A percentile compares a stretch with the other conserved stretches of the same genome.
phyloP scores from a whole-genome alignment of 2,113 vertebrate species.

The Myiozetetes cayanensis region DNA sequence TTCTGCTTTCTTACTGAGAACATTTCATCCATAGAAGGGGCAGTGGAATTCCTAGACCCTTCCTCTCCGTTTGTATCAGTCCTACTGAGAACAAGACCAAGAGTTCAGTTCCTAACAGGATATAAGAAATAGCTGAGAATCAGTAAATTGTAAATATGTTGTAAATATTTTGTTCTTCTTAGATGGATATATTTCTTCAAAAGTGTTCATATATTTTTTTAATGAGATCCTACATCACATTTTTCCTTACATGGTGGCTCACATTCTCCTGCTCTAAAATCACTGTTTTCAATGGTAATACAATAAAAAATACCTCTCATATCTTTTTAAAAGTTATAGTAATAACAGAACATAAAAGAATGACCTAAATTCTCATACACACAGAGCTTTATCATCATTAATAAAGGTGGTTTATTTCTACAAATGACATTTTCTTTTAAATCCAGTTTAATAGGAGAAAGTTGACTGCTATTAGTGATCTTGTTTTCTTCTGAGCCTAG shows the following conservation, averaged over 20 bases:
- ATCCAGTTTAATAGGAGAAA: slow-evolving; percentile 11
- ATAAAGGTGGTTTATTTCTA: slow-evolving; percentile 21
- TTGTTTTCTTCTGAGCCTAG: slow-evolving; percentile 10
- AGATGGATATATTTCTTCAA: not conserved
- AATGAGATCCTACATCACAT: not conserved
- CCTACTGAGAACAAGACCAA: not conserved
- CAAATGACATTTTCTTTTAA: slow-evolving; percentile 26
- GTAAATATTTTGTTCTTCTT: not conserved
- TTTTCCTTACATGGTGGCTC: not conserved
- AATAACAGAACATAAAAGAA: slow-evolving; percentile 7
- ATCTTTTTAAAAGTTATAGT: slow-evolving; percentile 5
- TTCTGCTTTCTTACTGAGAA: not conserved
- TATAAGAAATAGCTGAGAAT: not conserved
- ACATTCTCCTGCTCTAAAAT: not conserved
- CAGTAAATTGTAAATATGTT: not conserved
- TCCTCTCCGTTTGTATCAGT: not conserved
- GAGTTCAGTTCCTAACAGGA: not conserved
- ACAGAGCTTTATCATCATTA: slow-evolving; percentile 10
- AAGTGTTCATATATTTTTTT: not conserved
- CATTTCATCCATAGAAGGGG: fast-evolving
- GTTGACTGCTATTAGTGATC: not conserved
- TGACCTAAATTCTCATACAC: not conserved
- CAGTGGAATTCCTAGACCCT: not conserved
- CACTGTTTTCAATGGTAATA: not conserved
- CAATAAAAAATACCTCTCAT: slow-evolving; percentile 11